These are phyloP conservation scores for Cheilosia soror DNA, from an alignment of 2,888 invertebrate species.

Conservation along the genomic window DNA sequence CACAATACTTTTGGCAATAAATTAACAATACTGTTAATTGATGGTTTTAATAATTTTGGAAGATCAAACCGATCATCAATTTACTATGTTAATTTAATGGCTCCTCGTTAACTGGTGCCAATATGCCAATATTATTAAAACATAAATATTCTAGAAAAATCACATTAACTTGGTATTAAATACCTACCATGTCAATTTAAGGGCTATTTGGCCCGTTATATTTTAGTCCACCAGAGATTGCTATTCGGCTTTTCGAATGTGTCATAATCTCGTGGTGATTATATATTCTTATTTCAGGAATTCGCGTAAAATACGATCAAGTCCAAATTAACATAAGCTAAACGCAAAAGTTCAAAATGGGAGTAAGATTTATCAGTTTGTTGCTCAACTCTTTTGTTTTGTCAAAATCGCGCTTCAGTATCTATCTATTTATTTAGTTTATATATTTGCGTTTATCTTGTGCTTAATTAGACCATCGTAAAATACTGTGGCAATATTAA, in stretches of 20 bases:
- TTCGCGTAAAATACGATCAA: slow-evolving; percentile 18
- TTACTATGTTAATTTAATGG: no score
- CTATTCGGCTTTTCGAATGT: slow-evolving; percentile 12
- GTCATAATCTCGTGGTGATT: slow-evolving; percentile 33
- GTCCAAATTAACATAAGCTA: slow-evolving; percentile 17
- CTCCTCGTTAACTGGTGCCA: no score
- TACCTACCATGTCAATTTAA: not conserved
- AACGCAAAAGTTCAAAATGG: not conserved
- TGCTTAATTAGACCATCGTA: slow-evolving; percentile 53
- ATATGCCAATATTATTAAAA: no score
- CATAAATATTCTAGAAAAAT: no score
- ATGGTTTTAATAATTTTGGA: no score
- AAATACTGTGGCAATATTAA: slow-evolving; percentile 46
- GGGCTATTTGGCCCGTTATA: no score
- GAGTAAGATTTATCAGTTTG: not conserved
- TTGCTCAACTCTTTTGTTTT: slow-evolving; percentile 9
- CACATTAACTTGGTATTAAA: not conserved
- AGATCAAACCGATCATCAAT: no score
- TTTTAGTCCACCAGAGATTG: not conserved
- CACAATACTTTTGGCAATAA: no score
- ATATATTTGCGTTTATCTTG: slow-evolving; percentile 15
- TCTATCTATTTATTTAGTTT: slow-evolving; percentile 1
- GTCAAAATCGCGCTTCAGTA: slow-evolving; percentile 18
- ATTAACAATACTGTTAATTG: no score
- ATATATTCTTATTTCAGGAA: slow-evolving; percentile 8